These are phyloP conservation scores for Bos taurus DNA, from an alignment of 2,113 vertebrate species.

Conservation along the genomic window DNA sequence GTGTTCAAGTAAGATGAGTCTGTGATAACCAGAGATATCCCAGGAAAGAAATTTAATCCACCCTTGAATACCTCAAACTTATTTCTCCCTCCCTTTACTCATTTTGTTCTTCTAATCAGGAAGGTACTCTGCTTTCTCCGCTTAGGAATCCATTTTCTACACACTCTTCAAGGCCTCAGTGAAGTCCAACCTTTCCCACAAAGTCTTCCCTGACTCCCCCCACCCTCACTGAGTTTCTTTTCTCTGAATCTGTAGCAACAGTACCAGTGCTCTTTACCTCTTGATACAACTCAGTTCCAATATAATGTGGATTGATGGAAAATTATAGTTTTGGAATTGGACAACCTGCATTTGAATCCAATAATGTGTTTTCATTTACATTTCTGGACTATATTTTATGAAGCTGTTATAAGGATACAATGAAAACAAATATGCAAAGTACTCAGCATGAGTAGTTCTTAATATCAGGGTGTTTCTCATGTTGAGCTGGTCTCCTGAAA, in stretches of 20 bases:
- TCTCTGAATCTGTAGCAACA: not conserved
- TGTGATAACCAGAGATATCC: not conserved
- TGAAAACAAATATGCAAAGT: not conserved
- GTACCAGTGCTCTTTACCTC: not conserved
- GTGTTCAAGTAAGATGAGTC: not conserved
- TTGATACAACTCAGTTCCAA: not conserved
- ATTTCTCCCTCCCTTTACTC: not conserved
- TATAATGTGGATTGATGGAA: not conserved
- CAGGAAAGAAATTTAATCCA: not conserved
- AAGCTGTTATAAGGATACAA: not conserved
- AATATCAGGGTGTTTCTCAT: not conserved
- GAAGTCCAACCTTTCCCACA: not conserved
- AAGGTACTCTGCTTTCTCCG: not conserved
- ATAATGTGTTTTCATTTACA: not conserved
- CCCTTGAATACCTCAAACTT: not conserved
- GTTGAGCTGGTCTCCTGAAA: not conserved
- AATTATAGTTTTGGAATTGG: not conserved
- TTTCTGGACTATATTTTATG: not conserved
- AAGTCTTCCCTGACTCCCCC: not conserved
- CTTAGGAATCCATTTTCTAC: not conserved
- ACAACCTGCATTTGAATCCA: not conserved
- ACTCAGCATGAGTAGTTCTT: not conserved
- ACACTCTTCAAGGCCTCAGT: not conserved
- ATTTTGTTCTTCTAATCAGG: not conserved
- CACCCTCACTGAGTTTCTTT: not conserved